phyloP scores from a whole-genome alignment of 2,888 invertebrate genomes.

The Alitta virens region DNA sequence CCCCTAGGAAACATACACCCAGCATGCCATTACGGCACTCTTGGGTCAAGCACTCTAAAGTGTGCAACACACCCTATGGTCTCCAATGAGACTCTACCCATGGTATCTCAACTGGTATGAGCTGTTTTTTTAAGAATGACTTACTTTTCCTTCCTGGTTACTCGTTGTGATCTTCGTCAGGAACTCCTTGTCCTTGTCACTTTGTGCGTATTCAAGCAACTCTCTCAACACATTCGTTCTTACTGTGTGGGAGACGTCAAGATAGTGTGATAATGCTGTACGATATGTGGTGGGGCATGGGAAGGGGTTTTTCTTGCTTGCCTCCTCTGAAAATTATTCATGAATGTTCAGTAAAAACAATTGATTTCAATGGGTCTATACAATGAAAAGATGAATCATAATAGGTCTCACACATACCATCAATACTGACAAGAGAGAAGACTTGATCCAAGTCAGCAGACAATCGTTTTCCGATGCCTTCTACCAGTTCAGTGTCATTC shows the following conservation, averaged over 20 bases:
- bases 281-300: constrained; percentile 96
- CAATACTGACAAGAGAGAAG: constrained; percentile 89
- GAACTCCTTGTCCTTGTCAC: constrained; percentile 59
- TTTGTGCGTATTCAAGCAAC: constrained; percentile 62
- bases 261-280: constrained; percentile 89
- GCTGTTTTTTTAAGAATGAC: too few species aligned
- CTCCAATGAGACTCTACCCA: too few species aligned
- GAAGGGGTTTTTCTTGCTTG: constrained; percentile 97
- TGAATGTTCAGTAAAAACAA: constrained; percentile 91
- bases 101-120: too few species aligned
- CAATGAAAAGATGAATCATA: background rate
- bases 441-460: constrained; percentile 81
- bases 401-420: constrained; percentile 67
- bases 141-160: constrained; percentile 81
- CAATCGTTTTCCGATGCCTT: constrained; percentile 75
- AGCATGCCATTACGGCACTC: too few species aligned
- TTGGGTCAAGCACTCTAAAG: too few species aligned
- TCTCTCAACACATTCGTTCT: constrained; percentile 95
- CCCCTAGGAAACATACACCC: too few species aligned
- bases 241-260: constrained; percentile 93
- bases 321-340: constrained; percentile 96
- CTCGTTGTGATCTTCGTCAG: constrained; percentile 75
- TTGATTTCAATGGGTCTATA: too few species aligned
- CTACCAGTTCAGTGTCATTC: constrained; percentile 79
- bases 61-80: too few species aligned